A percentile compares a stretch with the other conserved stretches of the same genome.
Evolutionary conservation across 2,797 vertebrate genomes (phyloP).

Genomic region (Bufotes viridis): DNA sequence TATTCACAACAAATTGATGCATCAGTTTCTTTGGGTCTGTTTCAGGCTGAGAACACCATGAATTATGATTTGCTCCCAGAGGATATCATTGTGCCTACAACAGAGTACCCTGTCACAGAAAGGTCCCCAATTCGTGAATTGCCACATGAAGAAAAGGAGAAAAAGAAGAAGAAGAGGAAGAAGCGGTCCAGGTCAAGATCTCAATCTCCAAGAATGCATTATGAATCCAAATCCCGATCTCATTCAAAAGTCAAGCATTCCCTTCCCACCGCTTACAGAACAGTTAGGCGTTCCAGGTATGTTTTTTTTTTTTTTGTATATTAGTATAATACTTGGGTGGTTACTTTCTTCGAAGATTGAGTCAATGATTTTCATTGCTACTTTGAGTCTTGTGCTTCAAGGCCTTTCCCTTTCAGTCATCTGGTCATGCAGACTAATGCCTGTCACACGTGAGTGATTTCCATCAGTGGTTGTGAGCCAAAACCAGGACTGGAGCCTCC

Average conservation of each 20-base stretch:
- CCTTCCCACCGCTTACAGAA: constrained; percentile 93
- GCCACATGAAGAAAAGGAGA: constrained; percentile 82
- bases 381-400: too few species aligned
- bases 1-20: too few species aligned
- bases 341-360: too few species aligned
- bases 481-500: too few species aligned
- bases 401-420: too few species aligned
- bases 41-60: constrained; percentile 62
- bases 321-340: background rate
- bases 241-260: constrained; percentile 87
- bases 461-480: too few species aligned
- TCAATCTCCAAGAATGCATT: constrained; percentile 77
- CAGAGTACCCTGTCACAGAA: constrained; percentile 70
- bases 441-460: too few species aligned
- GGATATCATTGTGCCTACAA: constrained; percentile 69
- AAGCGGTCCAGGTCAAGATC: constrained; percentile 86
- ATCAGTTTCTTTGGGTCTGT: too few species aligned
- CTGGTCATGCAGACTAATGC: too few species aligned
- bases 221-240: constrained; percentile 75
- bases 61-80: constrained; percentile 68
- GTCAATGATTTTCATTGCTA: background rate
- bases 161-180: constrained; percentile 94
- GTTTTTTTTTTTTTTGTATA: background rate
- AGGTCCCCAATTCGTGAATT: constrained; percentile 75
- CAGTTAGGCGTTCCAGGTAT: constrained; percentile 86